Evolutionary conservation across 2,113 vertebrate species (phyloP).

Genomic region (Rhinoderma darwinii): DNA sequence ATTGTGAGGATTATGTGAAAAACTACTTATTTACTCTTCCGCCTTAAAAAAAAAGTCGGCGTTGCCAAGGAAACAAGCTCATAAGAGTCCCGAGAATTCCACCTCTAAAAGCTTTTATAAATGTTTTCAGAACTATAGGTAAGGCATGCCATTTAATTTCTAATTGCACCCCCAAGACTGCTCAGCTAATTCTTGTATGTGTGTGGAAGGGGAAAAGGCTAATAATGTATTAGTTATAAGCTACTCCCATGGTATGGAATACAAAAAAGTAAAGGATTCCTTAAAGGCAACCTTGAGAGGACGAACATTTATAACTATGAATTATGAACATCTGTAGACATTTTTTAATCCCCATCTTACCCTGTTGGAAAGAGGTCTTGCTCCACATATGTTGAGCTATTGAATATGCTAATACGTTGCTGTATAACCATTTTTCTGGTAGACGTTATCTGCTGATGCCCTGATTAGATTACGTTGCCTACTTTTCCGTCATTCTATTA

Average conservation of each 20-base stretch:
- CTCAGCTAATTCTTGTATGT: constrained; percentile 41
- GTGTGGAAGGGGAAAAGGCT: constrained; percentile 30
- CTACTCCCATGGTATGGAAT: constrained; percentile 17
- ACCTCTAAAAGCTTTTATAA: constrained; percentile 58
- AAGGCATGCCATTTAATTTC: constrained; percentile 55
- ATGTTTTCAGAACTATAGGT: constrained; percentile 56
- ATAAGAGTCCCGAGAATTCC: constrained; percentile 54
- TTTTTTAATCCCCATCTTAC: constrained; percentile 51
- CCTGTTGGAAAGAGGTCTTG: constrained; percentile 46
- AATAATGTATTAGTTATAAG: constrained; percentile 49
- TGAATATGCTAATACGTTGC: constrained; percentile 41
- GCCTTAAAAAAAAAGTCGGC: constrained; percentile 64
- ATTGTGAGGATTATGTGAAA: constrained; percentile 64
- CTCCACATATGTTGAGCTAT: constrained; percentile 47
- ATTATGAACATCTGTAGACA: constrained; percentile 50
- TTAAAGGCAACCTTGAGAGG: constrained; percentile 45
- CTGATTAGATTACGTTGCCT: constrained; percentile 44
- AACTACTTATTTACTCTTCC: constrained; percentile 67
- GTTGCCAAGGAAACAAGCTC: constrained; percentile 66
- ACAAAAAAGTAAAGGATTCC: constrained; percentile 3
- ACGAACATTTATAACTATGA: constrained; percentile 52
- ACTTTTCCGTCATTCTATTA: constrained; percentile 11
- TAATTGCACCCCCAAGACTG: constrained; percentile 42
- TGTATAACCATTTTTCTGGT: constrained; percentile 48
- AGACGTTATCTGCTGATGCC: constrained; percentile 46